Evolutionary conservation across 2,113 vertebrate species (phyloP).

Genomic region (Forbesichthys papilliferus): DNA sequence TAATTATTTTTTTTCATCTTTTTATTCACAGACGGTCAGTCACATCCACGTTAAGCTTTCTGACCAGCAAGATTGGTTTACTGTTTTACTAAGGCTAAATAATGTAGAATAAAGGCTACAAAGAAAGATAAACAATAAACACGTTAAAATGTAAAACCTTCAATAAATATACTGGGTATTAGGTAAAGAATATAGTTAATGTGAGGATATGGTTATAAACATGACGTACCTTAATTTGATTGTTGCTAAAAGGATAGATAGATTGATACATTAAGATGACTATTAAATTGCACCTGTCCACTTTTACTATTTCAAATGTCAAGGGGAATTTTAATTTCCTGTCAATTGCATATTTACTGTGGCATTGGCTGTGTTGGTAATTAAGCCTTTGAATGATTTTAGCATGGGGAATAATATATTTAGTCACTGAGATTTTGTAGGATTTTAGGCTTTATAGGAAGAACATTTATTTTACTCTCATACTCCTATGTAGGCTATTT

Average conservation of each 20-base stretch:
- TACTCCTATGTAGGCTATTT: neutral
- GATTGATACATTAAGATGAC: too few relatives aligned
- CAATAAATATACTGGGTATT: slow-evolving; percentile 35
- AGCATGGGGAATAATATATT: slow-evolving; percentile 14
- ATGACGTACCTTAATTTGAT: too few relatives aligned
- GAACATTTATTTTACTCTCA: neutral
- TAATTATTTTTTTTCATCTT: slow-evolving; percentile 7
- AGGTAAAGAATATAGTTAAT: slow-evolving; percentile 1
- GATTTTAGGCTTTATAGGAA: neutral
- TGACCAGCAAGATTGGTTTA: too few relatives aligned
- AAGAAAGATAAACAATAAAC: too few relatives aligned
- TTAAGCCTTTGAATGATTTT: slow-evolving; percentile 53
- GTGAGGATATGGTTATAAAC: too few relatives aligned
- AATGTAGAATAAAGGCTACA: too few relatives aligned
- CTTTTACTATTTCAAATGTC: slow-evolving; percentile 54
- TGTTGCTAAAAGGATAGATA: too few relatives aligned
- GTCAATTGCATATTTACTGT: slow-evolving; percentile 37
- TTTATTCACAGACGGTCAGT: slow-evolving; percentile 4
- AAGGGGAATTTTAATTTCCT: slow-evolving; percentile 59
- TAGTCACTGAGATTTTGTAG: slow-evolving; percentile 20
- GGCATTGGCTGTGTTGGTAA: slow-evolving; percentile 70
- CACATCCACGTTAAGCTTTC: too few relatives aligned
- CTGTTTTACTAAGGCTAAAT: too few relatives aligned
- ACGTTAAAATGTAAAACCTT: neutral
- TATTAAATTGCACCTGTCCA: slow-evolving; percentile 20